Evolutionary conservation across 1,140 invertebrate genomes (phyloP), one percentile per base, ranked within the genome.

Genomic region (Drosophila serrata): DNA sequence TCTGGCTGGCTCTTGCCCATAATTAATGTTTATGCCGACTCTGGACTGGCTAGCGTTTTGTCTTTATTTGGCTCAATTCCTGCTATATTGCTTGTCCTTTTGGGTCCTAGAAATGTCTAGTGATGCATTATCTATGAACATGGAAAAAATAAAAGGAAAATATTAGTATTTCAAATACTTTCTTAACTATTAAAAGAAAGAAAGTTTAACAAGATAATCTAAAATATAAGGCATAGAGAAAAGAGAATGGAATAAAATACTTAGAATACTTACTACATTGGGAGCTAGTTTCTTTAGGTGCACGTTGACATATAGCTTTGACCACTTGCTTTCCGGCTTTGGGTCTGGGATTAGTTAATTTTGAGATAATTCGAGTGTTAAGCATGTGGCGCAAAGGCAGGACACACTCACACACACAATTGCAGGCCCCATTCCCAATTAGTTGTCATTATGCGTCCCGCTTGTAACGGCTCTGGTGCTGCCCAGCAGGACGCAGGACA

Each of bases 361-460:
- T 88, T 65, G 63, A 80, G 84, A 87, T 87, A 88, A 87, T 84
- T 82, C 82, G 74, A 84, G 80, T 74, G 79, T 88, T 79, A 82
- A 88, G 56, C 82, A 88, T 82, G 75, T 56, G 56, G 57, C 74
- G 45, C 67, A 40, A 24, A 29, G 58, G 31, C 63, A 67, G 43
- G 29, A 53, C 13, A 43, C 15, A 46, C 37, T 48, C n/a, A 42
- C 5, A 43, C 6, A 31, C 15, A 55, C 56, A 64, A 64, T 64
- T 31, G 67, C 37, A 48, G 22, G 40, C 22, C 39, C 85, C 84
- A 88, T 77, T 88, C 76, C 76, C 80, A 88, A 88, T 88, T 88
- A 88, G 84, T 80, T 76, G 77, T 53, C 45, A 62, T 85, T 78
- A 86, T 81, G 81, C 72, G 76, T 45, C 22, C 67, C 67, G 67